Percentiles rank a stretch among this genome's conserved stretches.
These are phyloP conservation scores for Limenitis arthemis DNA, from an alignment of 2,888 invertebrate species.

Conservation along the genomic window DNA sequence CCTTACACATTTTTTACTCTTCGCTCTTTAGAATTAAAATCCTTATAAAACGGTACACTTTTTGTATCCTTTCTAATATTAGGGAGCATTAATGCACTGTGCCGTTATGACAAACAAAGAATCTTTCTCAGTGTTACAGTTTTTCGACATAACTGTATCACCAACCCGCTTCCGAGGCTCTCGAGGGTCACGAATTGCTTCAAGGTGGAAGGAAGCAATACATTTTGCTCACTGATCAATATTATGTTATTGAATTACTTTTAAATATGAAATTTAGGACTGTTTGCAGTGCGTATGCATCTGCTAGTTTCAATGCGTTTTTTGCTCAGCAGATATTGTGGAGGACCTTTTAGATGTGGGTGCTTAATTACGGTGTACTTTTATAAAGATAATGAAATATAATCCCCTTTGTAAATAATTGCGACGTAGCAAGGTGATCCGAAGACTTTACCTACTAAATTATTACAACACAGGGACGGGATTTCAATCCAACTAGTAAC, in stretches of 20 bases:
- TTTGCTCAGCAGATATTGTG: slow-evolving; percentile 44
- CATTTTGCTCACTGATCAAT: slow-evolving; percentile 60
- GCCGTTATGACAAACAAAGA: slow-evolving; percentile 60
- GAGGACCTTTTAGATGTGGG: slow-evolving; percentile 57
- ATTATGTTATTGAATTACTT: slow-evolving; percentile 72
- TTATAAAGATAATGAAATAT: slow-evolving; percentile 68
- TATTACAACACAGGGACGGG: slow-evolving; percentile 45
- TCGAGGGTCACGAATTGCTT: slow-evolving; percentile 36
- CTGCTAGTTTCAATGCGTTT: slow-evolving; percentile 47
- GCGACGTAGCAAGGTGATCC: slow-evolving; percentile 52
- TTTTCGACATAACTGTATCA: slow-evolving; percentile 65
- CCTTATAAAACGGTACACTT: slow-evolving; percentile 61
- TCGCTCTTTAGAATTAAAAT: slow-evolving; percentile 39
- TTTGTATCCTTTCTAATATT: slow-evolving; percentile 51
- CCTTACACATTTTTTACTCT: slow-evolving; percentile 57
- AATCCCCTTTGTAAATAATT: slow-evolving; percentile 64
- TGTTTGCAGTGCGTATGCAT: slow-evolving; percentile 62
- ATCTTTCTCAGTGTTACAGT: slow-evolving; percentile 58
- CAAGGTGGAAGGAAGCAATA: slow-evolving; percentile 71
- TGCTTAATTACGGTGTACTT: slow-evolving; percentile 64
- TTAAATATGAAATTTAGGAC: slow-evolving; percentile 55
- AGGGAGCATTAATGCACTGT: slow-evolving; percentile 50
- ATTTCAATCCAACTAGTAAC: slow-evolving; percentile 44
- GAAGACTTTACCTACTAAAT: slow-evolving; percentile 38
- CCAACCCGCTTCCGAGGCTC: slow-evolving; percentile 45